Percentiles rank a stretch among this genome's conserved stretches.
phyloP scores from a whole-genome alignment of 2,888 invertebrate genomes.

The Leucozona laternaria region DNA sequence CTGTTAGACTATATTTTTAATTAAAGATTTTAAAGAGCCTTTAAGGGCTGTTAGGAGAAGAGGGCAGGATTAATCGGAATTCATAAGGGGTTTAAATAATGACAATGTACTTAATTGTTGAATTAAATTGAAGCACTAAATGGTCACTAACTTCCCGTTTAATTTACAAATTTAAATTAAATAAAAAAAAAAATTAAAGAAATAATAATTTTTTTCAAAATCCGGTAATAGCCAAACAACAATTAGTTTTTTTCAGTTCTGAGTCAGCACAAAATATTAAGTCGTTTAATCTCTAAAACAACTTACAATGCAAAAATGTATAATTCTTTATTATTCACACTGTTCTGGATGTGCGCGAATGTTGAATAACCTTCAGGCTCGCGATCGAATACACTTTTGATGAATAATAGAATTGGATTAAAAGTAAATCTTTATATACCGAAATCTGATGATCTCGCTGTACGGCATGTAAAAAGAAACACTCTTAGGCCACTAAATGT shows the following conservation, averaged over 20 bases:
- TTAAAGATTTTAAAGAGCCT: too few species aligned
- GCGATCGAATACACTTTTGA: conserved; percentile 63
- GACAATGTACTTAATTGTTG: neutral
- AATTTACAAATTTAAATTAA: neutral
- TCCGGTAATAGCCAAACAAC: neutral
- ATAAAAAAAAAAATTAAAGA: too few species aligned
- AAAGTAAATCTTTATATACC: conserved; percentile 68
- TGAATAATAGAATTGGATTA: conserved; percentile 62
- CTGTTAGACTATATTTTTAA: too few species aligned
- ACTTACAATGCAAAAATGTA: conserved; percentile 51
- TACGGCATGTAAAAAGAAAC: conserved; percentile 36
- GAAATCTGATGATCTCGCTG: conserved; percentile 16
- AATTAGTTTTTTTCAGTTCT: neutral
- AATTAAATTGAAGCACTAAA: neutral
- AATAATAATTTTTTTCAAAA: neutral
- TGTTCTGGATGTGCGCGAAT: neutral
- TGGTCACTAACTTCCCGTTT: neutral
- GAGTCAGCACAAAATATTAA: neutral
- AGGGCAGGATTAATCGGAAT: too few species aligned
- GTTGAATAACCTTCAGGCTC: conserved; percentile 70
- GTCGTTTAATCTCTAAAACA: neutral
- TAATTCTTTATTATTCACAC: conserved; percentile 17
- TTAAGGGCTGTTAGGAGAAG: too few species aligned
- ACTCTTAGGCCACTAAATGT: conserved; percentile 39
- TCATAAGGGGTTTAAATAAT: too few species aligned